A percentile compares a stretch with the other conserved stretches of the same genome.
These are phyloP conservation scores for Ophioninae sp. DNA, from an alignment of 2,888 invertebrate species.

Conservation along the genomic window DNA sequence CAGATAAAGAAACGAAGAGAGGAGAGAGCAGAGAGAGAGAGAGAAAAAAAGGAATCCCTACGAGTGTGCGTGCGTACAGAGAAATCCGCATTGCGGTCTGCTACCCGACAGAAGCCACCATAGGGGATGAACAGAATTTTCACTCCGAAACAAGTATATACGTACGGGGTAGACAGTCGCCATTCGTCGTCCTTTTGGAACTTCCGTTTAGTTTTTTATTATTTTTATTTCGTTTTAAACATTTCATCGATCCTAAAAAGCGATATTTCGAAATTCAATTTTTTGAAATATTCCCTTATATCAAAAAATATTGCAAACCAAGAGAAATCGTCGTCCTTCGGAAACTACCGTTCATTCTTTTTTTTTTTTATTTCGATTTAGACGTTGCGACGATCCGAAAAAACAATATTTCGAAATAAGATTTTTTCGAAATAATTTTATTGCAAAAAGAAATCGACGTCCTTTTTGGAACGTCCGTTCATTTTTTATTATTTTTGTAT, in stretches of 20 bases:
- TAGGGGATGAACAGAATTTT: slow-evolving; percentile 52
- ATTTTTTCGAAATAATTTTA: too few relatives aligned
- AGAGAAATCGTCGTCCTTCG: not conserved
- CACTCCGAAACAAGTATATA: slow-evolving; percentile 44
- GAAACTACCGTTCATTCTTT: not conserved
- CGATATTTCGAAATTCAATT: too few relatives aligned
- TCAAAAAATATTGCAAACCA: not conserved
- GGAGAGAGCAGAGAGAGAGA: slow-evolving; percentile 3
- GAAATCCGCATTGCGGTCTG: slow-evolving; percentile 74
- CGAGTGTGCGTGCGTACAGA: slow-evolving; percentile 61
- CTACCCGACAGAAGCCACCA: slow-evolving; percentile 60
- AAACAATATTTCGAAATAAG: too few relatives aligned
- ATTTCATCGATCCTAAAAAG: too few relatives aligned
- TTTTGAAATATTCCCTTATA: too few relatives aligned
- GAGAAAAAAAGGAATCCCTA: slow-evolving; percentile 48
- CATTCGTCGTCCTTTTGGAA: slow-evolving; percentile 64
- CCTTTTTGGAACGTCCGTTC: too few relatives aligned
- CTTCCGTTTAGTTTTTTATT: slow-evolving; percentile 41
- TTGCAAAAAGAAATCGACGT: too few relatives aligned
- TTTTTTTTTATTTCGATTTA: not conserved
- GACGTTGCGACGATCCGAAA: too few relatives aligned
- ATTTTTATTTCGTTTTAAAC: not conserved
- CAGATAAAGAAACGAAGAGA: slow-evolving; percentile 3
- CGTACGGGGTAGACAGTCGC: not conserved
- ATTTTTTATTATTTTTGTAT: too few relatives aligned